phyloP scores from a whole-genome alignment of 2,888 invertebrate species.

The Acanthacorydalis orientalis region DNA sequence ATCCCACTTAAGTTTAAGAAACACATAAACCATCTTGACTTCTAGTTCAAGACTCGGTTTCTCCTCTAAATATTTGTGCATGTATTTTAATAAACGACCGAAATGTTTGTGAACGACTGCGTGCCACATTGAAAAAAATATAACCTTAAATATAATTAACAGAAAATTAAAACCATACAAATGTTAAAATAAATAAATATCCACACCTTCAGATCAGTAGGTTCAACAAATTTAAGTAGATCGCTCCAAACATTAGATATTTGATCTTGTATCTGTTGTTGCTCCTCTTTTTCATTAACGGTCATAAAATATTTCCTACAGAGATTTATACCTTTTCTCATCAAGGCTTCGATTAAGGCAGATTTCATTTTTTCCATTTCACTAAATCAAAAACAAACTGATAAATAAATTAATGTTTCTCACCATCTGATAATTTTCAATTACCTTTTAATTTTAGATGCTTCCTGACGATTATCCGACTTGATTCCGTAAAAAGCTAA shows the following conservation, averaged over 20 bases:
- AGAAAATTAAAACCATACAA: constrained; percentile 1
- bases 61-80: constrained; percentile 65
- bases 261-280: constrained; percentile 31
- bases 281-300: constrained; percentile 16
- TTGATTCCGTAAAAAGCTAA: constrained; percentile 74
- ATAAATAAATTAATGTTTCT: no score
- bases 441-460: constrained; percentile 67
- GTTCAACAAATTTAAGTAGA: constrained; percentile 65
- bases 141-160: constrained; percentile 30
- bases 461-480: constrained; percentile 66
- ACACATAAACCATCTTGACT: constrained; percentile 45
- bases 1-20: constrained; percentile 49
- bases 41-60: constrained; percentile 58
- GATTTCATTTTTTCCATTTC: constrained; percentile 74
- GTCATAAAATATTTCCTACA: constrained; percentile 38
- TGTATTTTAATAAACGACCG: constrained; percentile 64
- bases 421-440: constrained; percentile 12
- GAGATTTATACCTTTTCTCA: constrained; percentile 56
- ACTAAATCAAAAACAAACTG: constrained; percentile 23
- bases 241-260: constrained; percentile 47
- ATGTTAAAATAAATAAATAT: constrained; percentile 1
- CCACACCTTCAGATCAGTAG: constrained; percentile 56
- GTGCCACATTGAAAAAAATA: constrained; percentile 70
- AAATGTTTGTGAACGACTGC: constrained; percentile 60
- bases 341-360: constrained; percentile 62